phyloP scores from a whole-genome alignment of 2,113 vertebrate species.

The Tor tambroides region DNA sequence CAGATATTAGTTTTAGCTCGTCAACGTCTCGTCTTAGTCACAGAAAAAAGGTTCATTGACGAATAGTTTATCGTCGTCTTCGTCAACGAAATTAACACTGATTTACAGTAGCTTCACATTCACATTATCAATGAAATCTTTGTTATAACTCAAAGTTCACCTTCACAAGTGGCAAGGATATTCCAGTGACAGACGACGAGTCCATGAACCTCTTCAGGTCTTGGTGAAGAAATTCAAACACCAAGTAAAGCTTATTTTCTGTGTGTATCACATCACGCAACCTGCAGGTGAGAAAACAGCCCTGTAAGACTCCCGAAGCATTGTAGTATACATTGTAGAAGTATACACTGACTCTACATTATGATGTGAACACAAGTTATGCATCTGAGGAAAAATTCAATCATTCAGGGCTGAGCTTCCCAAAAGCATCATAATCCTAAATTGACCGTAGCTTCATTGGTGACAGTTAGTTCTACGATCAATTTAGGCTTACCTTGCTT shows the following conservation, averaged over 20 bases:
- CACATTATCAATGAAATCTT: too few relatives aligned
- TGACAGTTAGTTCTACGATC: too few relatives aligned
- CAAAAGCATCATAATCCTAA: too few relatives aligned
- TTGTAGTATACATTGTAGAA: too few relatives aligned
- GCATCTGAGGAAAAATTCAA: background rate
- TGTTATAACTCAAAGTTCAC: slow-evolving; percentile 48
- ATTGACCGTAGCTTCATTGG: too few relatives aligned
- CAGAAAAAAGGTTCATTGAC: too few relatives aligned
- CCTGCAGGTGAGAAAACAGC: slow-evolving; percentile 65
- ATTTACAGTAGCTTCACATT: too few relatives aligned
- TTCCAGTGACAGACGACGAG: slow-evolving; percentile 85
- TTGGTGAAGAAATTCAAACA: slow-evolving; percentile 96
- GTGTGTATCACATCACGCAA: slow-evolving; percentile 95
- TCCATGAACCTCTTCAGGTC: slow-evolving; percentile 99
- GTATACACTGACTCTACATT: background rate
- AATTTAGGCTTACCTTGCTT: too few relatives aligned
- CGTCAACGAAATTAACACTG: too few relatives aligned
- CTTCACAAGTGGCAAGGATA: slow-evolving; percentile 92
- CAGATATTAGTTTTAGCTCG: too few relatives aligned
- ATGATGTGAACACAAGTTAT: background rate
- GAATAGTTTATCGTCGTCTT: too few relatives aligned
- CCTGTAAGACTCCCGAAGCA: background rate
- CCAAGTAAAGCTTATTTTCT: slow-evolving; percentile 95
- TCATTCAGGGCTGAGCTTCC: background rate
- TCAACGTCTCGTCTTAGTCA: too few relatives aligned